Base-by-base conservation (phyloP, 37 sponge, comb jelly and placozoan species). In the Hormiphora californensis region DNA sequence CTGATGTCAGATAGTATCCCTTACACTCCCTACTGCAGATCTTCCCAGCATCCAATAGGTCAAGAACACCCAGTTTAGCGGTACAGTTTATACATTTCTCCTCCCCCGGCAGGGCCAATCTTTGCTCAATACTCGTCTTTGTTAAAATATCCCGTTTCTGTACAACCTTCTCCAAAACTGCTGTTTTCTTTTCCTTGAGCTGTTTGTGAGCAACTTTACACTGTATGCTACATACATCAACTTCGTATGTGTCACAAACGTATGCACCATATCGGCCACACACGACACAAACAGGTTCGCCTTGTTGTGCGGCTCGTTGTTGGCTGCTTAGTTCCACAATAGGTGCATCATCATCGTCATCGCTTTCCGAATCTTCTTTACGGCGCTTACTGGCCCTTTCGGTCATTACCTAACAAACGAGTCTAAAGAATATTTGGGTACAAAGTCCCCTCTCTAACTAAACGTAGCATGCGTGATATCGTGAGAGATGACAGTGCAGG, bases 211-310 rank as follows among this genome's bases (percentile, higher is more conserved):
- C 87, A 27, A 87, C 89, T 54, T 96, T 96, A 57, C 94, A 96
- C 69, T 96, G 91, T 63, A 88, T 35, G 63, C 94, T 93, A 41
- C 96, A 96, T 19, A 96, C 91, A 44, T 96, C 96, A 12, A 88
- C 68, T 37, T 92, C 92, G 2, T 94, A 94, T 22, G n/a, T 46
- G 55, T 94, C 94, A 85, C 93, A 88, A 21, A 96, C 92, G 90
- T 96, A 96, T 12, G 89, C 94, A 7, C 96, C 96, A 88, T 96
- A 96, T 33, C 92, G 86, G 0, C 96, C 92, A 59, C 96, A 96
- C 9, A 93, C 89, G 5, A 92, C 89, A 88, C 96, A 95, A 49
- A 88, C 88, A 23, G 96, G 96, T 59, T 96, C 96, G 27, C 91
- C 96, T 30, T 86, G 68, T 0, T 40, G 28, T 4, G 96, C 89